phyloP scores from a whole-genome alignment of 2,888 invertebrate genomes.

The Hydropsyche betteni region DNA sequence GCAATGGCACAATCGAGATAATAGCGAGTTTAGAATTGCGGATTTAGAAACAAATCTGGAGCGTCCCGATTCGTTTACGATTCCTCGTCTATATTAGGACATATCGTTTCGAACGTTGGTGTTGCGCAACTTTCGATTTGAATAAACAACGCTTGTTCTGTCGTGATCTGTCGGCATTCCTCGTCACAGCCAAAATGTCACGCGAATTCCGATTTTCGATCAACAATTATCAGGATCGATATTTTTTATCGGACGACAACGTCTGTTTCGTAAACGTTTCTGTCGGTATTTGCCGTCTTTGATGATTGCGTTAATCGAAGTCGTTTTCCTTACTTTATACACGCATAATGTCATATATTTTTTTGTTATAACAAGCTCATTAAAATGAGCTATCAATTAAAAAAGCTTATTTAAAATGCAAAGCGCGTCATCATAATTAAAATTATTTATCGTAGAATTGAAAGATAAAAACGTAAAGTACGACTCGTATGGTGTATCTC shows the following conservation, averaged over 20 bases:
- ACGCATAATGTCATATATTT: not conserved
- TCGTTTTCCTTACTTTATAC: not conserved
- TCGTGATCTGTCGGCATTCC: slow-evolving; percentile 15
- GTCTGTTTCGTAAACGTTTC: not conserved
- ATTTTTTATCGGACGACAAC: too few relatives aligned
- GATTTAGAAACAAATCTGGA: too few relatives aligned
- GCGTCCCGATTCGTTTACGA: not conserved
- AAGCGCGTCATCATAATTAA: slow-evolving; percentile 14
- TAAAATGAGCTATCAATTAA: slow-evolving; percentile 13
- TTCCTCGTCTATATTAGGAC: slow-evolving; percentile 16
- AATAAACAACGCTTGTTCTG: slow-evolving; percentile 4
- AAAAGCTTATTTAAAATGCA: slow-evolving; percentile 23
- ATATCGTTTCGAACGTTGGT: not conserved
- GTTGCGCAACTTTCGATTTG: slow-evolving; percentile 21
- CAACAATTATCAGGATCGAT: too few relatives aligned
- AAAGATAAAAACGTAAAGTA: too few relatives aligned
- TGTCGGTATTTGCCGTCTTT: not conserved
- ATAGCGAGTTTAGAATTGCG: too few relatives aligned
- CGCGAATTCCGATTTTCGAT: not conserved
- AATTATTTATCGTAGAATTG: not conserved
- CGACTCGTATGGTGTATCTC: too few relatives aligned
- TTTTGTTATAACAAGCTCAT: not conserved
- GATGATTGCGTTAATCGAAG: slow-evolving; percentile 8
- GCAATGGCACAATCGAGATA: too few relatives aligned
- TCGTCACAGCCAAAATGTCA: slow-evolving; percentile 7